Evolutionary conservation across 2,797 vertebrate species (phyloP).

Genomic region (Synanceia verrucosa): DNA sequence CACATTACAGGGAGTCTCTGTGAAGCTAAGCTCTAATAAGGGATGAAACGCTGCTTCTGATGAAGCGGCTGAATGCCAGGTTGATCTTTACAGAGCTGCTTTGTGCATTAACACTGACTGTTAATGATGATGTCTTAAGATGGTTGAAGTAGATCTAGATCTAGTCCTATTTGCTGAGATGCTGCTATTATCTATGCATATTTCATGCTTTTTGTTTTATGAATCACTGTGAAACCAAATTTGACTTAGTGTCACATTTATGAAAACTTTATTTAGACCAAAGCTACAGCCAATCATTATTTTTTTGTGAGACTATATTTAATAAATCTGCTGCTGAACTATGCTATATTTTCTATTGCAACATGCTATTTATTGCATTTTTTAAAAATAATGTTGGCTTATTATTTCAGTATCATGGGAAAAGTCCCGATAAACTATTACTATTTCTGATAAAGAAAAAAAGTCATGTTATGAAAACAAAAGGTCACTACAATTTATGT

Average conservation of each 20-base stretch:
- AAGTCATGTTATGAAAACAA: neutral
- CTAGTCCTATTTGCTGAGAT: conserved; percentile 4
- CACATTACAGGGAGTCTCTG: conserved; percentile 75
- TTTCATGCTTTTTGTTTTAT: neutral
- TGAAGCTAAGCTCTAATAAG: conserved; percentile 83
- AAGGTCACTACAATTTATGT: neutral
- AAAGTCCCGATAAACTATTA: neutral
- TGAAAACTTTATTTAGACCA: neutral
- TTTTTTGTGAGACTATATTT: neutral
- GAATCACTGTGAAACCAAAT: neutral
- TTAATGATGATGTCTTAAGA: conserved; percentile 52
- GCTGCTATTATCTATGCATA: neutral
- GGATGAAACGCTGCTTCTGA: conserved; percentile 69
- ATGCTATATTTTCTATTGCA: too few species aligned
- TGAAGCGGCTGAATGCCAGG: conserved; percentile 55
- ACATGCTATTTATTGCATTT: neutral
- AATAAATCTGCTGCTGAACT: neutral
- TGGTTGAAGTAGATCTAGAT: conserved; percentile 24
- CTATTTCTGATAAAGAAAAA: neutral
- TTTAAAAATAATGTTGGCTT: neutral
- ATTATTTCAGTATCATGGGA: neutral
- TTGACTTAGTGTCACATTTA: neutral
- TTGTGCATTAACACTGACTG: conserved; percentile 39
- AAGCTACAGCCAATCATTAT: neutral
- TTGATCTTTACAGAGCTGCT: conserved; percentile 68